Evolutionary conservation across 2,888 invertebrate species (phyloP).

Genomic region (Hirudinaria manillensis): DNA sequence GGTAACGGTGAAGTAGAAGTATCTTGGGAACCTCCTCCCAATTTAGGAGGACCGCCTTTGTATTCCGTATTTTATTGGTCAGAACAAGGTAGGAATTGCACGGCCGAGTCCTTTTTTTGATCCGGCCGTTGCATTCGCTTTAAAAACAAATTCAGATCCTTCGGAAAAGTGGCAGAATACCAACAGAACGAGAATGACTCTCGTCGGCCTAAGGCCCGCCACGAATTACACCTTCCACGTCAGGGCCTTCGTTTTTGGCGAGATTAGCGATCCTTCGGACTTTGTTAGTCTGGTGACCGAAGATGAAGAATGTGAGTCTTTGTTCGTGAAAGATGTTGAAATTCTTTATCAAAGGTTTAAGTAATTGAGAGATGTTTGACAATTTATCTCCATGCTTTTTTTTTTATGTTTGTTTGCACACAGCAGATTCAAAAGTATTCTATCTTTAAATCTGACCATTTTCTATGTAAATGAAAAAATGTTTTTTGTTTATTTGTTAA

Average conservation of each 20-base stretch:
- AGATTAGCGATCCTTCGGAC: neutral
- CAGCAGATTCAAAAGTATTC: too few relatives aligned
- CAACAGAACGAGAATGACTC: neutral
- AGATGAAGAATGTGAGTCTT: neutral
- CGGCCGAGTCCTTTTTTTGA: too few relatives aligned
- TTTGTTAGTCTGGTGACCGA: neutral
- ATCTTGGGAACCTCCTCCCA: neutral
- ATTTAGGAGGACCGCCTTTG: neutral
- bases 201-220: neutral
- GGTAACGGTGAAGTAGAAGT: neutral
- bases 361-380: too few relatives aligned
- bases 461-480: too few relatives aligned
- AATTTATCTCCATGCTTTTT: too few relatives aligned
- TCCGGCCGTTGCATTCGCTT: too few relatives aligned
- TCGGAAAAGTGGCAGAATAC: neutral
- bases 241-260: neutral
- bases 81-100: neutral
- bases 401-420: too few relatives aligned
- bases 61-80: conserved; percentile 1
- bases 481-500: too few relatives aligned
- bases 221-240: neutral
- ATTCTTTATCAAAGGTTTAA: too few relatives aligned
- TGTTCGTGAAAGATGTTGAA: too few relatives aligned
- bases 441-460: too few relatives aligned
- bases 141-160: too few relatives aligned